These are phyloP conservation scores for Aphelocoma californica DNA, from an alignment of 2,797 vertebrate species.

Conservation along the genomic window DNA sequence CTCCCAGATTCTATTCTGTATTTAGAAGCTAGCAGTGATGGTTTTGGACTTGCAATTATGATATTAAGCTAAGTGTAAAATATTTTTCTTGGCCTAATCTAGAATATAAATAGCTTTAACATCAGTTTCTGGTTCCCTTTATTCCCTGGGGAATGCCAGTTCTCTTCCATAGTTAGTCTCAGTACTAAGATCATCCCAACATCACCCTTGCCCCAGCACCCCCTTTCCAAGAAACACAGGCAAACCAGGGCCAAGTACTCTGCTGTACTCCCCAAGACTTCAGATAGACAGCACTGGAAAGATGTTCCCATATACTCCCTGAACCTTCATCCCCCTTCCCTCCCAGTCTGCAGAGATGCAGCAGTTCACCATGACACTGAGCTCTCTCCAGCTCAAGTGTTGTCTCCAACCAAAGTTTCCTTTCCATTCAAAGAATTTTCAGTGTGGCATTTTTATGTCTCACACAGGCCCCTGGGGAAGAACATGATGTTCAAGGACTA, in stretches of 20 bases:
- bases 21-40: slow-evolving; percentile 62
- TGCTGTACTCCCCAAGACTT: background rate
- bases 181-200: background rate
- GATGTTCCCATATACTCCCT: background rate
- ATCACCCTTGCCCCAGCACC: background rate
- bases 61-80: slow-evolving; percentile 58
- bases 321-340: background rate
- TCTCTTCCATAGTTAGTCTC: background rate
- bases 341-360: background rate
- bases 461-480: background rate
- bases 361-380: background rate
- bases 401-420: background rate
- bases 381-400: background rate
- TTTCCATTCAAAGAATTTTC: background rate
- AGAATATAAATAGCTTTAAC: slow-evolving; percentile 36
- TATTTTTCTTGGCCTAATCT: slow-evolving; percentile 58
- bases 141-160: background rate
- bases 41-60: slow-evolving; percentile 50
- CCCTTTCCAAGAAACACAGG: slow-evolving; percentile 1
- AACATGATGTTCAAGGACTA: background rate
- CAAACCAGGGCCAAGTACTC: background rate
- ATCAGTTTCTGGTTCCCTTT: slow-evolving; percentile 25
- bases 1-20: slow-evolving; percentile 63
- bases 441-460: background rate
- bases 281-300: background rate